A percentile compares a stretch with the other conserved stretches of the same genome.
These are phyloP conservation scores for Tetragonisca angustula DNA, from an alignment of 2,888 invertebrate genomes.

Conservation along the genomic window DNA sequence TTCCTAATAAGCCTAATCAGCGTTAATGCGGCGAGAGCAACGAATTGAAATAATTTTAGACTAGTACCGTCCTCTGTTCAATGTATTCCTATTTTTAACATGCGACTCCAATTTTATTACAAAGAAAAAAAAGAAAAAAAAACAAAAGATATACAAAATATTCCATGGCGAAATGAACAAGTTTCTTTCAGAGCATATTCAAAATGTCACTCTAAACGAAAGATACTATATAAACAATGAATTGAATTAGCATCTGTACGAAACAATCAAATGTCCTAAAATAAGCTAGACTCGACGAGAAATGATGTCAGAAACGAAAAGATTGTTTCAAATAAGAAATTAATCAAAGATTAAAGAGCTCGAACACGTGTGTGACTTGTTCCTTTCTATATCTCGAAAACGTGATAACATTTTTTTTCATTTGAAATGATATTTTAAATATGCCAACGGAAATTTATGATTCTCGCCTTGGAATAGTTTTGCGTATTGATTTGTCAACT, in stretches of 20 bases:
- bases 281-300: too few relatives aligned
- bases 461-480: not conserved
- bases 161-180: not conserved
- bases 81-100: not conserved
- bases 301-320: not conserved
- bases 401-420: not conserved
- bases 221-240: not conserved
- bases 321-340: not conserved
- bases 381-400: not conserved
- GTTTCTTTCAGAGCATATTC: not conserved
- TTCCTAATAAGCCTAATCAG: not conserved
- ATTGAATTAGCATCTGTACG: too few relatives aligned
- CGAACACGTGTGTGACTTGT: not conserved
- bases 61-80: not conserved
- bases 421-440: not conserved
- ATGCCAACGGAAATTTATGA: not conserved
- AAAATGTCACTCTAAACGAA: not conserved
- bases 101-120: not conserved
- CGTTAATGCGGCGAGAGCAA: not conserved
- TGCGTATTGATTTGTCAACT: not conserved
- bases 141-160: not conserved
- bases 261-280: too few relatives aligned
- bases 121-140: not conserved
- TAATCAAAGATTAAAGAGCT: not conserved
- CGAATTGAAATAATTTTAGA: not conserved